These are phyloP conservation scores for Criorhina ranunculi DNA, from an alignment of 2,888 invertebrate species.

Conservation along the genomic window DNA sequence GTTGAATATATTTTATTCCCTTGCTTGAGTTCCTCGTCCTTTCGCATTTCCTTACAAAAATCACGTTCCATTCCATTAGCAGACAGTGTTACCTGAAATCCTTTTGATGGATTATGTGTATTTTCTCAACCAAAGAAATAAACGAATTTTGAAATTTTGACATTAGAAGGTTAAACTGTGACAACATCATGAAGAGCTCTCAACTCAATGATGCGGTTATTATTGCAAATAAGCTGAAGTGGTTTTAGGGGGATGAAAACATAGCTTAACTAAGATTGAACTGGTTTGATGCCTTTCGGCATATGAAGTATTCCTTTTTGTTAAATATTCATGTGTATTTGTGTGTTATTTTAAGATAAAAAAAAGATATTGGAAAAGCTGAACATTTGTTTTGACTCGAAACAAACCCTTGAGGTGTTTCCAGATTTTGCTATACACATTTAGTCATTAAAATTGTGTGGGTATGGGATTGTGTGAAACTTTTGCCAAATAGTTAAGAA, in stretches of 20 bases:
- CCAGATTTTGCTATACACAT: too few relatives aligned
- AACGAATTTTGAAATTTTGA: conserved; percentile 8
- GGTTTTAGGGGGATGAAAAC: not conserved
- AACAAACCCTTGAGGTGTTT: too few relatives aligned
- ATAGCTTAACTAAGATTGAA: conserved; percentile 12
- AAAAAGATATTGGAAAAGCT: too few relatives aligned
- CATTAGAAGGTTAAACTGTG: conserved; percentile 21
- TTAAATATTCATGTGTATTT: not conserved
- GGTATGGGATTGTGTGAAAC: too few relatives aligned
- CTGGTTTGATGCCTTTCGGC: not conserved
- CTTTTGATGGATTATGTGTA: conserved; percentile 41
- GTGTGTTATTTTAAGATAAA: too few relatives aligned
- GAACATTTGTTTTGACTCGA: too few relatives aligned
- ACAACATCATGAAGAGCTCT: conserved; percentile 10
- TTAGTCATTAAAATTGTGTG: too few relatives aligned
- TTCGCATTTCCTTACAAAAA: conserved; percentile 10
- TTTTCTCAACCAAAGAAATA: conserved; percentile 14
- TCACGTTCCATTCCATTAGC: conserved; percentile 33
- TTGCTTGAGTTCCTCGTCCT: not conserved
- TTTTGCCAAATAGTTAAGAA: too few relatives aligned
- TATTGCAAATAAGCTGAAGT: conserved; percentile 5
- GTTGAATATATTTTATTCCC: conserved; percentile 4
- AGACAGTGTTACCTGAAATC: conserved; percentile 15
- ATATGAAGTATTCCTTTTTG: not conserved
- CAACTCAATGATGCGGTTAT: conserved; percentile 24